Evolutionary conservation across 2,797 vertebrate genomes (phyloP), one percentile per base, ranked within the genome.

Genomic region (Helostoma temminkii): DNA sequence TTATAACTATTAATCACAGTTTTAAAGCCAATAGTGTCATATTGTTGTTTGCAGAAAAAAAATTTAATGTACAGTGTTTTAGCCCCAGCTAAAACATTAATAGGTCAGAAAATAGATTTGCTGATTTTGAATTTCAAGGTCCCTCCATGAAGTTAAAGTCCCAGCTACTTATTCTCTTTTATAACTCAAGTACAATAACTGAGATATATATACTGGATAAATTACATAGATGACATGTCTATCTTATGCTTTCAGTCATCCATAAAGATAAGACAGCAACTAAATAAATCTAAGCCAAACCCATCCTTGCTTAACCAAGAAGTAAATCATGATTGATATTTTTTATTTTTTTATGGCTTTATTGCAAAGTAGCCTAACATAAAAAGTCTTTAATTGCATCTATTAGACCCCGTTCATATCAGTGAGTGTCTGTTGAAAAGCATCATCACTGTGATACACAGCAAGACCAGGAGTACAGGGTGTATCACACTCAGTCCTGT

Each of bases 361-460:
- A 26, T 45, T 57, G 34, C 30, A 48, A 24, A 39, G 15, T 14
- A 5, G 8, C 0, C 1, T 2, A 50, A 1, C 15, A 1, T 22
- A 22, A 16, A 24, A 28, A 16, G 4, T 22, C 3, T 42, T 26
- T 36, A 22, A 55, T 15, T 9, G 14, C 24, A n/a, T n/a, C 22
- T 21, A 16, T 50, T 0, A 7, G 9, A 26, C 9, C 25, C 15
- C 24, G 24, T 37, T 70, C 9, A 32, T 14, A 39, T 1, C 12
- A 61, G 9, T 7, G 12, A 26, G 1, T n/a, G 25, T 37, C 16
- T 65, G 25, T 49, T 19, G 5, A 60, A 63, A 56, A 63, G 3
- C 9, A 32, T 63, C 61, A 56, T 41, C 43, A 34, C 15, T 22
- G 48, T 53, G 60, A 66, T 22, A 60, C 64, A 59, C 4, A 43